A percentile compares a stretch with the other conserved stretches of the same genome.
These are phyloP conservation scores for Cryptocheilus praepositus DNA, from an alignment of 2,888 invertebrate species.

Conservation along the genomic window DNA sequence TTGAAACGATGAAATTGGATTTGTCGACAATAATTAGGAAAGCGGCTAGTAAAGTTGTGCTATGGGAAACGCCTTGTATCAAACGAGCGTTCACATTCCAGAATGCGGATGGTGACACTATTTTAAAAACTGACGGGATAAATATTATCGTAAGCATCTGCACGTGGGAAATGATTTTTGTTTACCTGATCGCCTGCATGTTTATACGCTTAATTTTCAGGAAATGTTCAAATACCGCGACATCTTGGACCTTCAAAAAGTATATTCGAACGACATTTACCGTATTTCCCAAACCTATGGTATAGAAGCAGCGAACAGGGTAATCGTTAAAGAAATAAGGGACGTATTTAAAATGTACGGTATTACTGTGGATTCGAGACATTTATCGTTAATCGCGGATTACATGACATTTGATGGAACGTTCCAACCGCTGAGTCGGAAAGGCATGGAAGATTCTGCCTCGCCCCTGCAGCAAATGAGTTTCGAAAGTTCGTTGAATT, in stretches of 20 bases:
- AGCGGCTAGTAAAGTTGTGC: slow-evolving; percentile 82
- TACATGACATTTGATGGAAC: slow-evolving; percentile 98
- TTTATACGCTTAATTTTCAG: slow-evolving; percentile 66
- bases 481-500: slow-evolving; percentile 94
- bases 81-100: slow-evolving; percentile 89
- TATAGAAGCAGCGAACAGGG: slow-evolving; percentile 95
- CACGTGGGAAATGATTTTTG: background rate
- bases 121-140: slow-evolving; percentile 95
- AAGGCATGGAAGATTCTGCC: slow-evolving; percentile 91
- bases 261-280: slow-evolving; percentile 97
- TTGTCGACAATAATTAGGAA: slow-evolving; percentile 84
- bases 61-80: slow-evolving; percentile 88
- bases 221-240: slow-evolving; percentile 91
- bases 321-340: slow-evolving; percentile 94
- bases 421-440: slow-evolving; percentile 92
- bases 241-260: slow-evolving; percentile 85
- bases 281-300: slow-evolving; percentile 93
- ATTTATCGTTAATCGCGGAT: slow-evolving; percentile 94
- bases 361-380: slow-evolving; percentile 95
- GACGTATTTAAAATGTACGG: slow-evolving; percentile 98
- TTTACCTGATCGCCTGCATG: background rate
- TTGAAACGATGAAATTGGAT: slow-evolving; percentile 83
- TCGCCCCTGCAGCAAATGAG: slow-evolving; percentile 99
- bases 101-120: slow-evolving; percentile 78
- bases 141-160: slow-evolving; percentile 82